Percentiles rank a stretch among this genome's conserved stretches.
phyloP scores from a whole-genome alignment of 2,888 invertebrate genomes.

The Chrysina gloriosa region DNA sequence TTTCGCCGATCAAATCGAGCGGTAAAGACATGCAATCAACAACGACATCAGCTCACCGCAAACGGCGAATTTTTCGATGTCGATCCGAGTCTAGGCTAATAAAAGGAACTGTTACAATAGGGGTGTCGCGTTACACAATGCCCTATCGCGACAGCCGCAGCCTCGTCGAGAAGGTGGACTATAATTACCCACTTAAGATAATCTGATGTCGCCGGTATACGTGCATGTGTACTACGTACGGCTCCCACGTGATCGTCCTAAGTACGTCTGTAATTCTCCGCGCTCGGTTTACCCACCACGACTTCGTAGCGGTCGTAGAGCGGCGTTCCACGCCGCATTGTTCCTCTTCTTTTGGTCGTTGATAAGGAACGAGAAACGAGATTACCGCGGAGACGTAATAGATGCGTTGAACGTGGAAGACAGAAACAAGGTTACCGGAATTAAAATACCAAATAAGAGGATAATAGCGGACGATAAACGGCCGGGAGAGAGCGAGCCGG shows the following conservation, averaged over 20 bases:
- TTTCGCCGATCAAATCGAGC: no score
- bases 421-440: slow-evolving; percentile 28
- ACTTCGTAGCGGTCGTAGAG: background rate
- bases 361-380: slow-evolving; percentile 22
- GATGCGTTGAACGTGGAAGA: slow-evolving; percentile 18
- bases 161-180: slow-evolving; percentile 37
- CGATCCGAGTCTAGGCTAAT: no score
- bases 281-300: slow-evolving; percentile 14
- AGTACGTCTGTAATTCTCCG: background rate
- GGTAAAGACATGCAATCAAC: no score
- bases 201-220: slow-evolving; percentile 40
- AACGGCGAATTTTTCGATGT: no score
- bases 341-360: slow-evolving; percentile 29
- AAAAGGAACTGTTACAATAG: slow-evolving; percentile 16
- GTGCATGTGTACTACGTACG: no score
- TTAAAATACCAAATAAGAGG: slow-evolving; percentile 28
- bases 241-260: slow-evolving; percentile 30
- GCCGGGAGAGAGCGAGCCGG: background rate
- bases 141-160: slow-evolving; percentile 27
- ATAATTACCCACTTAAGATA: slow-evolving; percentile 43
- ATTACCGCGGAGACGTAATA: slow-evolving; percentile 16
- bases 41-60: no score
- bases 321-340: slow-evolving; percentile 8
- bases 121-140: slow-evolving; percentile 40
- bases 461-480: slow-evolving; percentile 4